Base-by-base conservation (phyloP, 2,888 invertebrate species). In the Amblyjoppa proteus region DNA sequence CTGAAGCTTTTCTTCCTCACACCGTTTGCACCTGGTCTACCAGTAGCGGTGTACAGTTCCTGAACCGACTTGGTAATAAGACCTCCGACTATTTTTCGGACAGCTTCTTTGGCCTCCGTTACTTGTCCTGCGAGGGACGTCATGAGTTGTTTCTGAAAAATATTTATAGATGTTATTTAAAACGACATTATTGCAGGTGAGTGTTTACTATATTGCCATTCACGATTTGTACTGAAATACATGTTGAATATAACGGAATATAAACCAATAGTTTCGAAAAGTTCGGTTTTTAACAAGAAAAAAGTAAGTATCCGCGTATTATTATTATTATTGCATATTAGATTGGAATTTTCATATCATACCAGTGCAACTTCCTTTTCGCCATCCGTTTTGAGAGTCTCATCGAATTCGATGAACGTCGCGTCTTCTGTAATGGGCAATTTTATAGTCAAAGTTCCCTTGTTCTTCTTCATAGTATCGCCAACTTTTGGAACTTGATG, bases 381-480 rank as follows among this genome's bases (percentile, higher is more conserved):
- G 66, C 20, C 20, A 38, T 66, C 34, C 34, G 20, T 25, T 45
- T n/a, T 34, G 3, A 66, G 31, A 31, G 31, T 3, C n/a, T 20
- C 45, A 45, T 68, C 25, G 68, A 68, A 68, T 68, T 68, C n/a
- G 25, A 25, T 68, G 68, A 68, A 38, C 41, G 45, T 45, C 41
- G 41, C 68, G n/a, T 68, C 45, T n/a, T 68, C 68, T 25, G 68
- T 68, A 45, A 68, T 45, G 68, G 68, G 68, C 16, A 68, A 9
- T 45, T 41, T 45, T 11, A 68, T 68, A n/a, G 41, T 20, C 41
- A 68, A n/a, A 68, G 68, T 68, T 9, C 25, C 68, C 68, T 68
- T 68, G 9, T 45, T 41, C n/a, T 25, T 41, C 45, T 41, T 68
- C 41, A 25, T 16, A 25, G n/a, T 25, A 9, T 20, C 25, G 20